phyloP scores from a whole-genome alignment of 2,113 vertebrate species.

The Sturnus vulgaris region DNA sequence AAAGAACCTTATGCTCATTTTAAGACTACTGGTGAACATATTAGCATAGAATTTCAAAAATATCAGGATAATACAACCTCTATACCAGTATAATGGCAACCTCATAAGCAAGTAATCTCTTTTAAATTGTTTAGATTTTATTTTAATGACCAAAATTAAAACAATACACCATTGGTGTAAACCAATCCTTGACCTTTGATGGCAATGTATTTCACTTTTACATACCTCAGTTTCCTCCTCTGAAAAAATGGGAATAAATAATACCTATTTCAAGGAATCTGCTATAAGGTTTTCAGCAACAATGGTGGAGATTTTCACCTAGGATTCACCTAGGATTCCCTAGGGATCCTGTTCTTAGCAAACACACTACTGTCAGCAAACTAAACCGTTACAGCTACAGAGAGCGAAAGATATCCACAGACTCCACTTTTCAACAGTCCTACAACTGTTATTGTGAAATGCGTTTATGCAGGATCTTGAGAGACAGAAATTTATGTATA shows the following conservation, averaged over 20 bases:
- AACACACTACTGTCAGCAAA: not conserved
- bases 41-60: not conserved
- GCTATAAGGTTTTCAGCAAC: not conserved
- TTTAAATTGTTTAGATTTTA: not conserved
- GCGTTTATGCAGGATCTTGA: not conserved
- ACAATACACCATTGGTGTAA: not conserved
- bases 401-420: not conserved
- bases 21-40: not conserved
- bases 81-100: not conserved
- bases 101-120: not conserved
- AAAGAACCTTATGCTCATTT: not conserved
- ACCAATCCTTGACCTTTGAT: not conserved
- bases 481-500: not conserved
- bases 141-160: not conserved
- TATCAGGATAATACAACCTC: not conserved
- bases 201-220: not conserved
- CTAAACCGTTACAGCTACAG: not conserved
- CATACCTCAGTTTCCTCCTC: not conserved
- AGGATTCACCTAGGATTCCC: not conserved
- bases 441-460: not conserved
- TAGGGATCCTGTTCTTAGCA: not conserved
- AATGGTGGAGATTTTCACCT: not conserved
- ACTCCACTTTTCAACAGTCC: not conserved
- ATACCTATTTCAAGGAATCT: not conserved
- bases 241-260: not conserved